Evolutionary conservation across 2,113 vertebrate genomes (phyloP), one percentile per base, ranked within the genome.

Genomic region (Lipotes vexillifer): DNA sequence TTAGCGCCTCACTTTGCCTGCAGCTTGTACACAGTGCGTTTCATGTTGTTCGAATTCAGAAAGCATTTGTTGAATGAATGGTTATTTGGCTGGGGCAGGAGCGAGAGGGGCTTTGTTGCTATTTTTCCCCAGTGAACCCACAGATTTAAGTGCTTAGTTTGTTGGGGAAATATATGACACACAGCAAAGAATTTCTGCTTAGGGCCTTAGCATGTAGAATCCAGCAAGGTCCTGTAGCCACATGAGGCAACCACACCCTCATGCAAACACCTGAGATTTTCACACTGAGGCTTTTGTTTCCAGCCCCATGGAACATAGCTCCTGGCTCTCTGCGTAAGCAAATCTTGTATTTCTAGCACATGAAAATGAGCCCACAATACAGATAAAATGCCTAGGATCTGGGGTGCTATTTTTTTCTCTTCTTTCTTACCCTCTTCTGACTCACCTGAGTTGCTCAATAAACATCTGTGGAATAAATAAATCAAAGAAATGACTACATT

Each of bases 231-330:
- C 98, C 0, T 93, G 98, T 97, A 95, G 92, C 97, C 97, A 98
- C 98, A 97, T 8, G 93, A 97, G 90, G 15, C 55, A 96, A n/a
- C 97, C 98, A 87, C 98, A 87, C 98, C 98, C 98, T 96, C 75
- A 1, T 17, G 72, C 36, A 84, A 93, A 80, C 68, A 4, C 15
- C 65, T 8, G 11, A 92, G 82, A 83, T 63, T 68, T 81, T 82
- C 44, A 97, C 87, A 96, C 63, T 91, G 63, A 95, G 87, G 86
- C 65, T 21, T 97, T 82, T 98, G 97, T 95, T 95, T 95, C 68
- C 83, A 96, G 57, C 88, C 80, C 95, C 61, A 0, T 0, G 94
- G 97, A 18, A 66, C 93, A 91, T 86, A 81, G 69, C 0, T 5
- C 88, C 96, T 29, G 68, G 36, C 97, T 97, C 97, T 97, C 97